Evolutionary conservation across 2,888 invertebrate species (phyloP).

Genomic region (Hermaeophaga mercurialis): DNA sequence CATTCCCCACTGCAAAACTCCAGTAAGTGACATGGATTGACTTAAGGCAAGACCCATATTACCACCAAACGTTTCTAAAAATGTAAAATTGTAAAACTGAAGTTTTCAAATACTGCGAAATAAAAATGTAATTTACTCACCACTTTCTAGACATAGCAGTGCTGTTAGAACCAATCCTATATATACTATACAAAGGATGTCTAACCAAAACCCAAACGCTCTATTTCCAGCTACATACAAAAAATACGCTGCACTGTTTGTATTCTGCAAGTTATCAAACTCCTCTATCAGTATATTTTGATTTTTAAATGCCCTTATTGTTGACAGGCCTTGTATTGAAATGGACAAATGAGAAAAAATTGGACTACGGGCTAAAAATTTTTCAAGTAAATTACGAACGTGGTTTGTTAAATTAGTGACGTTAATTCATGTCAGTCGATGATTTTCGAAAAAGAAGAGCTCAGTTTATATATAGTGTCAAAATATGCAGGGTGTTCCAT

Average conservation of each 20-base stretch:
- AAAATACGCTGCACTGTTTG: constrained; percentile 75
- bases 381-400: too few species aligned
- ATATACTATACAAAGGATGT: constrained; percentile 69
- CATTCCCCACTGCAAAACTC: constrained; percentile 88
- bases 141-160: constrained; percentile 66
- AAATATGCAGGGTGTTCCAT: too few species aligned
- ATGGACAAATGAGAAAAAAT: constrained; percentile 77
- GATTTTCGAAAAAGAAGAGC: too few species aligned
- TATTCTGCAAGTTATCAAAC: constrained; percentile 67
- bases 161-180: constrained; percentile 68
- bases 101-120: too few species aligned
- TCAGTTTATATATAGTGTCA: too few species aligned
- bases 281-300: constrained; percentile 65
- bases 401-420: too few species aligned
- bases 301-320: constrained; percentile 73
- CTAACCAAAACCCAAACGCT: constrained; percentile 73
- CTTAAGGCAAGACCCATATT: constrained; percentile 55
- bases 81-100: background rate
- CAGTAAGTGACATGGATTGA: constrained; percentile 51
- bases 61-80: constrained; percentile 40
- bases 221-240: constrained; percentile 66
- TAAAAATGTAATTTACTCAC: constrained; percentile 53
- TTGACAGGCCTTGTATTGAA: constrained; percentile 76
- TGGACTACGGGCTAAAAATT: constrained; percentile 75
- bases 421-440: too few species aligned